Evolutionary conservation across 2,888 invertebrate genomes (phyloP).

Genomic region (Dromius quadrimaculatus): DNA sequence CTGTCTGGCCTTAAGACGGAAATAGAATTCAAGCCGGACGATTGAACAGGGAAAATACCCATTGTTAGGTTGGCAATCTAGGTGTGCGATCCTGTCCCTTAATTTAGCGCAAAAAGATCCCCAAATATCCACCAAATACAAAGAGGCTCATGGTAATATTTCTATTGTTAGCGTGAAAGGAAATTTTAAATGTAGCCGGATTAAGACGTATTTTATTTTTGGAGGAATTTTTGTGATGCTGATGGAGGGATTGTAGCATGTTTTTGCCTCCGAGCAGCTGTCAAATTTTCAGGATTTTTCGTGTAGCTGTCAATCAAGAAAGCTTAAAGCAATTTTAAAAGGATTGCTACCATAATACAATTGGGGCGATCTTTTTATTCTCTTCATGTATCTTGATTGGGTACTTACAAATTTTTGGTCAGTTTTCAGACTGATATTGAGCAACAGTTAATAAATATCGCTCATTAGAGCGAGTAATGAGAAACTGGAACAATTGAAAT

Average conservation of each 20-base stretch:
- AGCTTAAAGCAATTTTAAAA: background rate
- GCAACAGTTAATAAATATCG: no score
- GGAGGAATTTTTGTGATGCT: no score
- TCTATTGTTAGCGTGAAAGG: background rate
- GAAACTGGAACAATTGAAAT: no score
- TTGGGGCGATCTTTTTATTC: background rate
- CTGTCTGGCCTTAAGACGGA: constrained; percentile 61
- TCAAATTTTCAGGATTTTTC: background rate
- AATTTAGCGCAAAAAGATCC: constrained; percentile 56
- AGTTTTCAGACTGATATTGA: background rate
- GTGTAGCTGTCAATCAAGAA: constrained; percentile 8
- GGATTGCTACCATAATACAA: background rate
- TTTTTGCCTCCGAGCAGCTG: no score
- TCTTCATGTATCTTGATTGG: background rate
- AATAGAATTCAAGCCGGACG: constrained; percentile 61
- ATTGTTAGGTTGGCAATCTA: constrained; percentile 60
- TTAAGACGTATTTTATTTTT: constrained; percentile 2
- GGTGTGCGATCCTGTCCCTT: constrained; percentile 60
- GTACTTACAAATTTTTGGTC: background rate
- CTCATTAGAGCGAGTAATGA: no score
- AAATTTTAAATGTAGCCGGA: constrained; percentile 9
- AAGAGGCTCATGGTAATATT: constrained; percentile 11
- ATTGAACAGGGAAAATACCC: constrained; percentile 62
- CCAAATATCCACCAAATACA: constrained; percentile 11
- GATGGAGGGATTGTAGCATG: no score